A percentile compares a stretch with the other conserved stretches of the same genome.
Conservation (phyloP, 2,113 vertebrate genomes). For the Bettongia penicillata region DNA sequence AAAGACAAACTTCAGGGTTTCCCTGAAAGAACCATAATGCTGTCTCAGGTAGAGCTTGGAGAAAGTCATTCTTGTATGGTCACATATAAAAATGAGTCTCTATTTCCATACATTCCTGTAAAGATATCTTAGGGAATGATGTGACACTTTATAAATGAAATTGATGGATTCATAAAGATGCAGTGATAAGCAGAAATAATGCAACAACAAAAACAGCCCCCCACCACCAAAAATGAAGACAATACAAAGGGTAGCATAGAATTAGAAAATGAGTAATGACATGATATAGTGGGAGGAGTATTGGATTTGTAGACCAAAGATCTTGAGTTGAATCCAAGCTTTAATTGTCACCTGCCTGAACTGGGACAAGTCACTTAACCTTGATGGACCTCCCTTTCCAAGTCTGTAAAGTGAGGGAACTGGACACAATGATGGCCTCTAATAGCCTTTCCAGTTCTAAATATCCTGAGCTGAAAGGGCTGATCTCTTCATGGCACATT, state of each 20-base stretch:
- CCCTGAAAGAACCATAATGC: neutral
- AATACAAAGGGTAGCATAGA: neutral
- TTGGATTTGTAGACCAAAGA: neutral
- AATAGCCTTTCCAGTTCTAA: neutral
- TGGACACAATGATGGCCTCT: neutral
- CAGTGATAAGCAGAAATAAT: fast-evolving
- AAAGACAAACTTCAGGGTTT: neutral
- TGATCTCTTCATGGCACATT: constrained; percentile 9
- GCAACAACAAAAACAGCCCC: neutral
- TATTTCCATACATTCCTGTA: neutral
- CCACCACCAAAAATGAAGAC: neutral
- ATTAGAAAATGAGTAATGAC: neutral
- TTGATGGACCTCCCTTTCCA: neutral
- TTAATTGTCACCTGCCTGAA: neutral
- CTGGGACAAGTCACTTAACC: neutral
- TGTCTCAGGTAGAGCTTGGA: neutral
- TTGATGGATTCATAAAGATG: neutral
- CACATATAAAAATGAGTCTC: neutral
- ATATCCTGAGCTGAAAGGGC: neutral
- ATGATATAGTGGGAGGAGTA: neutral
- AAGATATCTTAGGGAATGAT: neutral
- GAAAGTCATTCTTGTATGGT: neutral
- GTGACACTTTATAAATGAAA: neutral
- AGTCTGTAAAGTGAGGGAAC: neutral
- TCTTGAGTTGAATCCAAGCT: neutral